Evolutionary conservation across 2,888 invertebrate species (phyloP), one percentile per base, ranked within the genome.

Genomic region (Galeopsomyia nigrocyanea): DNA sequence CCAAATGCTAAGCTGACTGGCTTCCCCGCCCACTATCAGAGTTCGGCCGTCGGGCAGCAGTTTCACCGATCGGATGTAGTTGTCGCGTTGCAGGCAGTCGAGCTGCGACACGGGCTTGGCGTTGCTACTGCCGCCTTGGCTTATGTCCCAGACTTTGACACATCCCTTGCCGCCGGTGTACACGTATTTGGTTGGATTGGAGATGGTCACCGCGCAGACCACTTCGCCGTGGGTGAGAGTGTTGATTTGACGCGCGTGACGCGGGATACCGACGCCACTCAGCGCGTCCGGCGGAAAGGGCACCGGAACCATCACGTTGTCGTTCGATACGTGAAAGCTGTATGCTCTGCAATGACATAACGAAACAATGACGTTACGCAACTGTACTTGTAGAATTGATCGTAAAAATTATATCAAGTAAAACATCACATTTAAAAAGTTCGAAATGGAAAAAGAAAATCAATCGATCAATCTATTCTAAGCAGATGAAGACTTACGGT

Each of bases 91-190:
- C 90, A 97, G 89, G 87, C 97, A 97, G 87, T 97, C 96, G 78
- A 97, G 89, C 85, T 96, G 96, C 76, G 95, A 94, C 76, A 97
- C 94, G 64, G 96, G 95, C 65, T 83, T 83, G n/a, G 78, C 76
- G 81, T 91, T 93, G 86, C 95, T 95, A 78, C 89, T 90, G 75
- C 92, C 92, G 19, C 94, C 93, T 85, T 95, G 95, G 86, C 94
- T 93, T 86, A 97, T 96, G 88, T 97, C 96, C 97, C 97, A 97
- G 74, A 97, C 96, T 88, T 98, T 98, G 78, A 98, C 97, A 88
- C 97, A 97, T 76, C 98, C 97, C 88, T 97, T 97, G 80, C 97
- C 97, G 60, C 97, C 98, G 3, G 98, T 98, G 89, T 97, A 98
- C 64, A 96, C 95, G 87, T 95, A 94, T 86, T 95, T 95, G 65